Percentiles rank a stretch among this genome's conserved stretches.
These are phyloP conservation scores for Acanthornis magna DNA, from an alignment of 2,797 vertebrate species.

Conservation along the genomic window DNA sequence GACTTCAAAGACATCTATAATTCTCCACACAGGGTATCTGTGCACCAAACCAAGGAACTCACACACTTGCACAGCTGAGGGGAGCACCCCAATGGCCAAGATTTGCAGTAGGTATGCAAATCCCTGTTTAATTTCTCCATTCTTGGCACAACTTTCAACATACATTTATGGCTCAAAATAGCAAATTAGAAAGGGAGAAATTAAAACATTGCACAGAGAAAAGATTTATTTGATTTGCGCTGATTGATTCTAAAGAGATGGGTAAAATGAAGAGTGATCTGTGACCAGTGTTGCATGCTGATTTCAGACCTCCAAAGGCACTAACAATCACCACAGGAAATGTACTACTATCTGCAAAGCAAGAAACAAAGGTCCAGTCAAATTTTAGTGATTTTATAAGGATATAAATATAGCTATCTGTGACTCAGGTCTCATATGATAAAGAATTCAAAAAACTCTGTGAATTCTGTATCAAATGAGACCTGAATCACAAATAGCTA, in stretches of 20 bases:
- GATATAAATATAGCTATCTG: background rate
- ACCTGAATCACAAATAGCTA: background rate
- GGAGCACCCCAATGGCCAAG: background rate
- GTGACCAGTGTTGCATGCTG: fast-evolving
- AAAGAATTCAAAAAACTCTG: background rate
- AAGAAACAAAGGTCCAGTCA: background rate
- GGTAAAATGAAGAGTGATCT: background rate
- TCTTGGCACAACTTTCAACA: background rate
- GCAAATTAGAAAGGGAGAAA: background rate
- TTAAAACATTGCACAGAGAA: background rate
- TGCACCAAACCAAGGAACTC: background rate
- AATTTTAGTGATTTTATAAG: background rate
- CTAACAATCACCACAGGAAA: background rate
- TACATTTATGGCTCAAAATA: background rate
- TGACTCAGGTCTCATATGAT: background rate
- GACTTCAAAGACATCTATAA: background rate
- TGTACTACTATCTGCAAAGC: background rate
- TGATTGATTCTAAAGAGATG: background rate
- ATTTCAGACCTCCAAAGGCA: background rate
- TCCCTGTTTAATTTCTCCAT: background rate
- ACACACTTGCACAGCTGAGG: background rate
- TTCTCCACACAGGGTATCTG: background rate
- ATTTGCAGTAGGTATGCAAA: background rate
- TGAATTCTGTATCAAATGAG: background rate
- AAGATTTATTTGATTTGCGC: background rate